Evolutionary conservation across 2,113 vertebrate genomes (phyloP), one percentile per base, ranked within the genome.

Genomic region (Anguilla rostrata): DNA sequence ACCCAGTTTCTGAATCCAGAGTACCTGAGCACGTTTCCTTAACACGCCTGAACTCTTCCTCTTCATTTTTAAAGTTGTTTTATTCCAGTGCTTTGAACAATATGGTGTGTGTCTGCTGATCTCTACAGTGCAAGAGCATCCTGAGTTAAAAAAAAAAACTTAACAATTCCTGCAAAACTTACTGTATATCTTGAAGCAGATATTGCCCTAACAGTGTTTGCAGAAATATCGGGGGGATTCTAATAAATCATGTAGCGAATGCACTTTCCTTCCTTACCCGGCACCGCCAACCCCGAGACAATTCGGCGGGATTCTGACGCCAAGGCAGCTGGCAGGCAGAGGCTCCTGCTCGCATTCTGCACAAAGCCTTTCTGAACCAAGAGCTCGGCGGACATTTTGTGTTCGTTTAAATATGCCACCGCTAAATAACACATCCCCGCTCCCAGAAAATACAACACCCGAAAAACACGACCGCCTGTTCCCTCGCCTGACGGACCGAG

Each of bases 141-240:
- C 88, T 90, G 92, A 89, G 90, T 91, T 91, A 91, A 90, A 87
- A 90, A 89, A 87, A 87, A 85, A 75, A 88, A 90, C 90, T 89
- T 87, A 90, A 87, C 93, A 93, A 92, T 91, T 92, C 92, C 89
- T 94, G 83, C 88, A 91, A 88, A 80, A 85, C 57, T 86, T 86
- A 91, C 93, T 95, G 92, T 95, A 92, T 90, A 95, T 94, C 93
- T 92, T 93, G 92, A 94, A 94, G 94, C 94, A 94, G 91, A 94
- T 95, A 92, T 94, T 94, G 92, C 92, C 92, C 95, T 95, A 95
- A 86, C 90, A 94, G 94, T 96, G 94, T 96, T 94, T 94, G 93
- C 92, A 95, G 89, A 95, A 94, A 91, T 92, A 94, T 93, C 92
- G 92, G 92, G 93, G 34, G 93, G 92, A 95, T 95, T 95, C 93